Percentiles rank a stretch among this genome's conserved stretches.
These are phyloP conservation scores for Empidonax traillii DNA, from an alignment of 2,113 vertebrate genomes.

Conservation along the genomic window DNA sequence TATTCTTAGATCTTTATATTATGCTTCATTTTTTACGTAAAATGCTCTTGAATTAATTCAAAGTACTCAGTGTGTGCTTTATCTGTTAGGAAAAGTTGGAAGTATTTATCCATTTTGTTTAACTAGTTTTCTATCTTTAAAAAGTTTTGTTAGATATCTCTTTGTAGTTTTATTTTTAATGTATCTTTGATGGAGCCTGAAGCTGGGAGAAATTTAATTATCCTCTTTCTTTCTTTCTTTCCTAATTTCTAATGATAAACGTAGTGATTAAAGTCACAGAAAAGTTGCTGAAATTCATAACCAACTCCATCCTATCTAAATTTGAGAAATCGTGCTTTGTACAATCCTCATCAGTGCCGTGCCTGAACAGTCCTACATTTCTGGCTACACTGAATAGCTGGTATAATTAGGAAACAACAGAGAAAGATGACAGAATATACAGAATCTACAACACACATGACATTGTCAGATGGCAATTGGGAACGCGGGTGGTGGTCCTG, in stretches of 20 bases:
- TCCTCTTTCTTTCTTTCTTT: neutral
- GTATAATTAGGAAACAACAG: neutral
- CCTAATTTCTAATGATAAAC: slow-evolving; percentile 26
- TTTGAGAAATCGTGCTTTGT: neutral
- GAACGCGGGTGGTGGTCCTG: neutral
- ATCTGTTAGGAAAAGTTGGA: slow-evolving; percentile 44
- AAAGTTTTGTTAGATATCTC: slow-evolving; percentile 10
- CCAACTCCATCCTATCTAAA: neutral
- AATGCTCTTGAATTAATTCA: slow-evolving; percentile 39
- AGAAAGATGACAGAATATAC: neutral
- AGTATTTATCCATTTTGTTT: slow-evolving; percentile 49
- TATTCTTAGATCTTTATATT: slow-evolving; percentile 35
- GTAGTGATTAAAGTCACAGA: neutral
- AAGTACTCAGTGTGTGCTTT: slow-evolving; percentile 10
- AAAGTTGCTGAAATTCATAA: neutral
- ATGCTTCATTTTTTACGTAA: slow-evolving; percentile 45
- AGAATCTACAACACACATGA: neutral
- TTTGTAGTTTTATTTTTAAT: slow-evolving; percentile 33
- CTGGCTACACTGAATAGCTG: neutral
- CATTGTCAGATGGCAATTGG: neutral
- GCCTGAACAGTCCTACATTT: neutral
- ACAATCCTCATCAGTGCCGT: neutral
- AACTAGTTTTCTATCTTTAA: slow-evolving; percentile 30
- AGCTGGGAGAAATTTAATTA: slow-evolving; percentile 40
- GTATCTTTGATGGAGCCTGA: slow-evolving; percentile 18